These are phyloP conservation scores for Lithobius niger DNA, from an alignment of 1,140 invertebrate genomes.

Conservation along the genomic window DNA sequence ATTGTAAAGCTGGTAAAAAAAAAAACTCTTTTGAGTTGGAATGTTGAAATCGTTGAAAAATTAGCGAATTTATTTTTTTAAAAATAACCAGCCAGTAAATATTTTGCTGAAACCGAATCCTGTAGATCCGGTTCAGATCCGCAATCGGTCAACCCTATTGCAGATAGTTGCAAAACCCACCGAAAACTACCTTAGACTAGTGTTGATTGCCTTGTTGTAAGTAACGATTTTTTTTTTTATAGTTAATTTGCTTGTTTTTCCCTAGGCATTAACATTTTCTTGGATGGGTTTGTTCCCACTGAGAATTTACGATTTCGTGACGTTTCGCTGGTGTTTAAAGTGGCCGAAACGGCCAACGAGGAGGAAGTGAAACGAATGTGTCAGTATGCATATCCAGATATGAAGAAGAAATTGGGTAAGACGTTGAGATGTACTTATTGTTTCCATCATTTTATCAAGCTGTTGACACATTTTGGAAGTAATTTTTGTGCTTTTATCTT, in stretches of 20 bases:
- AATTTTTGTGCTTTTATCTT: slow-evolving; percentile 4
- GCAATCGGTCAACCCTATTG: too few relatives aligned
- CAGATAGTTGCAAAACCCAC: too few relatives aligned
- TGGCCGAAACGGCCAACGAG: slow-evolving; percentile 92
- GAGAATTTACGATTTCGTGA: slow-evolving; percentile 98
- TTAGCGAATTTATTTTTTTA: too few relatives aligned
- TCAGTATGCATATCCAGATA: slow-evolving; percentile 85
- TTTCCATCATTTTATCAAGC: too few relatives aligned
- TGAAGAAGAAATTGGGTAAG: slow-evolving; percentile 57
- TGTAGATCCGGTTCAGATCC: too few relatives aligned
- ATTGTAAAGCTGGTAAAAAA: too few relatives aligned
- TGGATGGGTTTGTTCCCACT: slow-evolving; percentile 98
- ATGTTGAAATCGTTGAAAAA: too few relatives aligned
- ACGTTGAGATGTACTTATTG: slow-evolving; percentile 33
- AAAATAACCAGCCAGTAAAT: too few relatives aligned
- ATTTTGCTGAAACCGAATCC: too few relatives aligned
- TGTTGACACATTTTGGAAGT: too few relatives aligned
- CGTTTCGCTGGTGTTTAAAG: slow-evolving; percentile 92
- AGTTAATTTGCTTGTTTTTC: slow-evolving; percentile 10
- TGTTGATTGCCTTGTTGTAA: neutral
- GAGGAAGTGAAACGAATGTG: slow-evolving; percentile 95
- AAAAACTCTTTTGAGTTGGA: too few relatives aligned
- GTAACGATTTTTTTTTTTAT: neutral
- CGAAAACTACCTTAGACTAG: neutral
- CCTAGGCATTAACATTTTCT: slow-evolving; percentile 93